These are phyloP conservation scores for Parazoanthus darwini DNA, from an alignment of 92 coral and sea anemone species.

Conservation along the genomic window DNA sequence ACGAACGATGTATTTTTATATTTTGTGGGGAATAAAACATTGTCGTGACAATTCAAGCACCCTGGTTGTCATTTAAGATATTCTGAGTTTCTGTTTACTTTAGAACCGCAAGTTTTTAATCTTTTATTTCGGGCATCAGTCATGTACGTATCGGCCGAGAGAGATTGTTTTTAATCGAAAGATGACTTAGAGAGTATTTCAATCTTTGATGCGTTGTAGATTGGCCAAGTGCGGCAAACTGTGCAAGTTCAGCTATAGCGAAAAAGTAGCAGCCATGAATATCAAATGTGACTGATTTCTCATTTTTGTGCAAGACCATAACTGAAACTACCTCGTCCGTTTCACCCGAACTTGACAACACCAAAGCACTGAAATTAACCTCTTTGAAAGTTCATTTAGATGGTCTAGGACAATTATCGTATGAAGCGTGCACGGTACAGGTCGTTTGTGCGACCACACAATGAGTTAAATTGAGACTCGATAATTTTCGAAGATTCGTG, in stretches of 20 bases:
- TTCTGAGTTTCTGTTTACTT: background rate
- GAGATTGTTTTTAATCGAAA: background rate
- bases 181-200: background rate
- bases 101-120: background rate
- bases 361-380: conserved; percentile 27
- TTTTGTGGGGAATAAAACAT: background rate
- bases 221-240: background rate
- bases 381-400: conserved; percentile 23
- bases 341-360: conserved; percentile 30
- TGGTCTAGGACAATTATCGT: background rate
- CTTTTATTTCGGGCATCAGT: background rate
- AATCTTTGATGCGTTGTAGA: background rate
- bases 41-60: conserved; percentile 5
- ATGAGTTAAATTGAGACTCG: conserved; percentile 16
- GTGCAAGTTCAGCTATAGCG: background rate
- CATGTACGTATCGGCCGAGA: background rate
- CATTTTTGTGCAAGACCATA: background rate
- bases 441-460: background rate
- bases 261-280: background rate
- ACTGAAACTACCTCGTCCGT: background rate
- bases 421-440: background rate
- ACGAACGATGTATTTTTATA: background rate
- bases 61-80: background rate
- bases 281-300: background rate
- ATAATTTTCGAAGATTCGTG: background rate